Conservation (phyloP, 2,113 vertebrate species). For the Ovibos moschatus region DNA sequence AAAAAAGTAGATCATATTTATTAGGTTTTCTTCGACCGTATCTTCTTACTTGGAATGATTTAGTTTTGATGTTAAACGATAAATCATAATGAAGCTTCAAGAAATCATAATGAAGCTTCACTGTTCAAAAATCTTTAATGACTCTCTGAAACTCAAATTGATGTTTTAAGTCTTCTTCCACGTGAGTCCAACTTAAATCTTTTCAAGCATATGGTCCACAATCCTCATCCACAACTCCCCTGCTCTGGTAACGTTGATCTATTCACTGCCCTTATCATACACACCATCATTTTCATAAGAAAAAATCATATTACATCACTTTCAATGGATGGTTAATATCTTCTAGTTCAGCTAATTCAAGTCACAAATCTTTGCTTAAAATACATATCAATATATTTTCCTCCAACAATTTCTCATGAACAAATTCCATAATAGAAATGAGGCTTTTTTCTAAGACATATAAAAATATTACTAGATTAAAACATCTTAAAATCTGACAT, state of each 20-base stretch:
- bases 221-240: background rate
- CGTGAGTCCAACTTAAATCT: background rate
- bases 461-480: background rate
- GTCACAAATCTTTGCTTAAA: background rate
- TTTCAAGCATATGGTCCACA: background rate
- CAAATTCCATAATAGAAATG: conserved; percentile 13
- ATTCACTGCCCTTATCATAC: background rate
- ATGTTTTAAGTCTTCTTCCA: background rate
- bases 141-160: background rate
- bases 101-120: background rate
- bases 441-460: background rate
- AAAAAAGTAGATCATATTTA: background rate
- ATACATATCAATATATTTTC: background rate
- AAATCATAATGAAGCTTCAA: background rate
- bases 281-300: background rate
- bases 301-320: background rate
- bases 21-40: background rate
- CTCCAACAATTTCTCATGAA: background rate
- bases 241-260: background rate
- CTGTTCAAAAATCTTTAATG: background rate
- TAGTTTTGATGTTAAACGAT: background rate
- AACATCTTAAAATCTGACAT: conserved; percentile 31
- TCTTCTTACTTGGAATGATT: background rate
- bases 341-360: background rate
- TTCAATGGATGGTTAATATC: background rate